Conservation (phyloP, 2,113 vertebrate species). For the Aptenodytes forsteri region DNA sequence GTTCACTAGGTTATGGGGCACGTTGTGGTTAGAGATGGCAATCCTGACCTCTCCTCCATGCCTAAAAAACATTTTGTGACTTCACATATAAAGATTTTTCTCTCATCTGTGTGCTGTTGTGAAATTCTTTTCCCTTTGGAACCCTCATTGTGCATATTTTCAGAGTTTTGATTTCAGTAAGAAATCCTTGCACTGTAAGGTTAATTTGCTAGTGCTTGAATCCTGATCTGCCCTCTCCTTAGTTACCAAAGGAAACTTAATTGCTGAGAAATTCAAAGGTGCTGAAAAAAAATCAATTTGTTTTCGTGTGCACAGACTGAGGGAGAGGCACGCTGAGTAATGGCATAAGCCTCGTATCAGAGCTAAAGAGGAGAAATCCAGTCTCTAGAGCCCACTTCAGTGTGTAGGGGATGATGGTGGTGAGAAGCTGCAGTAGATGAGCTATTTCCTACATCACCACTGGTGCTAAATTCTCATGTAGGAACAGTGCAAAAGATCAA, state of each 20-base stretch:
- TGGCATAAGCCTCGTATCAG: not conserved
- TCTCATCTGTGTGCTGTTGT: not conserved
- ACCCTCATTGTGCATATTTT: not conserved
- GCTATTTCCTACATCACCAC: not conserved
- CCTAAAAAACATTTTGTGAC: not conserved
- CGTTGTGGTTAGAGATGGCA: rapidly evolving
- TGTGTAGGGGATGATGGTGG: too few relatives aligned
- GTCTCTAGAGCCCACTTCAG: not conserved
- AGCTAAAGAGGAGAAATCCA: not conserved
- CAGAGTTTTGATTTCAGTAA: not conserved
- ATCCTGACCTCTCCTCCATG: not conserved
- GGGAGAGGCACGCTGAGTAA: rapidly evolving
- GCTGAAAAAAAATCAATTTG: not conserved
- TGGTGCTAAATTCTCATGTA: not conserved
- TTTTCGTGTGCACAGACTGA: not conserved
- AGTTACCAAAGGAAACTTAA: not conserved
- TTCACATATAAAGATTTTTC: not conserved
- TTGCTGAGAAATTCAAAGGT: not conserved
- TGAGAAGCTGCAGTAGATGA: not conserved
- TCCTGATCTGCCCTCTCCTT: not conserved
- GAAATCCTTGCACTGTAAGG: not conserved
- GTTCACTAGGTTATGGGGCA: not conserved
- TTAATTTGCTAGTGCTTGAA: not conserved
- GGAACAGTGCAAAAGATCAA: not conserved
- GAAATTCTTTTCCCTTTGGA: not conserved